A percentile compares a stretch with the other conserved stretches of the same genome.
Evolutionary conservation across 1,140 invertebrate species (phyloP).

Genomic region (Diorhabda sublineata): DNA sequence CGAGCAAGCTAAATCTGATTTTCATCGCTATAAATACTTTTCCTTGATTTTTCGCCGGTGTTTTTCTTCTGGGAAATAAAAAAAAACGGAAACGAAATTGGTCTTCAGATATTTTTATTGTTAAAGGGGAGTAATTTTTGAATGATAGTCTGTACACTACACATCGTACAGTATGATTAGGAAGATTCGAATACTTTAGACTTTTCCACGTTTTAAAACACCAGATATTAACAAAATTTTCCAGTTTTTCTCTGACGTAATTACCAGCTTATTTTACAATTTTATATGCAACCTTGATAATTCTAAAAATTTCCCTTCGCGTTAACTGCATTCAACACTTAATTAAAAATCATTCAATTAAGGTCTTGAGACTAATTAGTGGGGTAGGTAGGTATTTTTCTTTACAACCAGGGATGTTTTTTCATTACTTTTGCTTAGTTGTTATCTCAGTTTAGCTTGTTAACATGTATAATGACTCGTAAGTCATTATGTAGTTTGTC

Average conservation of each 20-base stretch:
- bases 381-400: conserved; percentile 44
- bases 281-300: neutral
- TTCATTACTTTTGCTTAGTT: conserved; percentile 23
- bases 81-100: too few species aligned
- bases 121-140: too few species aligned
- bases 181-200: too few species aligned
- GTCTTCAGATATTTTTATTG: too few species aligned
- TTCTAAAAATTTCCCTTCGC: neutral
- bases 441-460: conserved; percentile 29
- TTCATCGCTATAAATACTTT: too few species aligned
- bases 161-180: too few species aligned
- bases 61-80: too few species aligned
- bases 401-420: conserved; percentile 30
- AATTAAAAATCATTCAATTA: conserved; percentile 65
- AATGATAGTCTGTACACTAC: too few species aligned
- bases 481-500: conserved; percentile 19
- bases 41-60: too few species aligned
- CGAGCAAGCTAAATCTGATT: too few species aligned
- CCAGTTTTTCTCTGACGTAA: conserved; percentile 16
- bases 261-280: conserved; percentile 19
- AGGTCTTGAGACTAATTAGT: conserved; percentile 61
- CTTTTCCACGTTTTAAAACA: neutral
- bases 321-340: conserved; percentile 40
- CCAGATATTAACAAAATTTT: neutral
- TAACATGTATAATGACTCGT: conserved; percentile 42